Percentiles rank a stretch among this genome's conserved stretches.
Evolutionary conservation across 2,888 invertebrate genomes (phyloP).

Genomic region (Galerucella nymphaeae): DNA sequence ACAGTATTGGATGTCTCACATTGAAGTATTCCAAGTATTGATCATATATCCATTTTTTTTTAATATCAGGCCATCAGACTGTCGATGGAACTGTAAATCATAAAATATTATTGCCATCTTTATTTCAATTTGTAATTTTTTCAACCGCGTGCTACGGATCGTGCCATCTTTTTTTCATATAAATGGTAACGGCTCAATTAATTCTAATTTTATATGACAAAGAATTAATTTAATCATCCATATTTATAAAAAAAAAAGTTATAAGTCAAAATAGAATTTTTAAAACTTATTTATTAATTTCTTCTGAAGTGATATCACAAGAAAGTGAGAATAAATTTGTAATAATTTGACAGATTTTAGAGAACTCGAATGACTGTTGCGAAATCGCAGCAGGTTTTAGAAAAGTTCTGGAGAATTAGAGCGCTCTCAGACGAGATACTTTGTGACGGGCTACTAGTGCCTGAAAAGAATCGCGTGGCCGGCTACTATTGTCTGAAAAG

Average conservation of each 20-base stretch:
- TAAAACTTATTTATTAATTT: no score
- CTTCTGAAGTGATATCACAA: no score
- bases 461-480: no score
- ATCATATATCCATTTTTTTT: slow-evolving; percentile 59
- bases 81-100: slow-evolving; percentile 50
- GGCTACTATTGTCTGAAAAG: no score
- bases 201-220: not conserved
- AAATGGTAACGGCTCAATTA: slow-evolving; percentile 28
- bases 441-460: no score
- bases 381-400: no score
- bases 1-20: slow-evolving; percentile 60
- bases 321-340: no score
- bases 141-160: slow-evolving; percentile 17
- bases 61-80: slow-evolving; percentile 47
- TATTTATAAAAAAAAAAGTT: not conserved
- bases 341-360: no score
- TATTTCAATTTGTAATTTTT: slow-evolving; percentile 45
- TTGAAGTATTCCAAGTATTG: slow-evolving; percentile 61
- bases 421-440: no score
- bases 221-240: not conserved
- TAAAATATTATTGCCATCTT: slow-evolving; percentile 44
- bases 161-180: slow-evolving; percentile 20
- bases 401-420: no score
- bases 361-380: no score
- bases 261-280: not conserved